These are phyloP conservation scores for Drosophila azteca DNA, from an alignment of 1,140 invertebrate genomes.

Conservation along the genomic window DNA sequence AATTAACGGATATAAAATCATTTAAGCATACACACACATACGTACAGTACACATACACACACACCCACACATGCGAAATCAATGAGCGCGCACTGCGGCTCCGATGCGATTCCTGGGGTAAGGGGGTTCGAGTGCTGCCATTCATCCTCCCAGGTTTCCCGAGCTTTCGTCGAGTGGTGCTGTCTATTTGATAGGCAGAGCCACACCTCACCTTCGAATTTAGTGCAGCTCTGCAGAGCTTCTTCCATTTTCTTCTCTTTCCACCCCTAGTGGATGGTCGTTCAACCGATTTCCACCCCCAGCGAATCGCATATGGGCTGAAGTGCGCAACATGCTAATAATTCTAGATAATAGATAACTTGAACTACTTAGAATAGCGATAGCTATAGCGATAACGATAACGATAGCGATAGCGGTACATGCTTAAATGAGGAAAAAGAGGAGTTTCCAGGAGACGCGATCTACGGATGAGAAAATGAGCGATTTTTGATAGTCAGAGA, in stretches of 20 bases:
- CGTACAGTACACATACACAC: slow-evolving; percentile 19
- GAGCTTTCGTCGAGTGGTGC: slow-evolving; percentile 9
- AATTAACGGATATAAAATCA: slow-evolving; percentile 12
- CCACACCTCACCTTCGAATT: slow-evolving; percentile 13
- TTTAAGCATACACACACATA: slow-evolving; percentile 41
- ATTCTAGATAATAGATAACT: slow-evolving; percentile 56
- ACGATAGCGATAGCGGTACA: slow-evolving; percentile 58
- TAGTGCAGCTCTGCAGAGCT: slow-evolving; percentile 16
- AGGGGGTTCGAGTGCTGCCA: slow-evolving; percentile 10
- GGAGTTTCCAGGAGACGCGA: slow-evolving; percentile 46
- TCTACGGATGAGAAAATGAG: slow-evolving; percentile 60
- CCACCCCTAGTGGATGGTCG: slow-evolving; percentile 23
- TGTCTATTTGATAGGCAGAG: slow-evolving; percentile 55
- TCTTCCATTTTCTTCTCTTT: slow-evolving; percentile 12
- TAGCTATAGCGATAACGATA: slow-evolving; percentile 57
- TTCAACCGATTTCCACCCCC: slow-evolving; percentile 19
- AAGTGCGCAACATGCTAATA: slow-evolving; percentile 33
- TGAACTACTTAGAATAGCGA: slow-evolving; percentile 68
- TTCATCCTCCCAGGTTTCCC: slow-evolving; percentile 19
- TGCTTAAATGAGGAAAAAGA: slow-evolving; percentile 47
- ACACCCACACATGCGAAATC: not conserved
- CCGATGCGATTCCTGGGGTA: slow-evolving; percentile 4
- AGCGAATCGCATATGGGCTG: slow-evolving; percentile 14
- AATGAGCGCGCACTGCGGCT: slow-evolving; percentile 32
- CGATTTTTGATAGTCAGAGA: slow-evolving; percentile 76